A percentile compares a stretch with the other conserved stretches of the same genome.
These are phyloP conservation scores for Aphelocoma coerulescens DNA, from an alignment of 2,113 vertebrate species.

Conservation along the genomic window DNA sequence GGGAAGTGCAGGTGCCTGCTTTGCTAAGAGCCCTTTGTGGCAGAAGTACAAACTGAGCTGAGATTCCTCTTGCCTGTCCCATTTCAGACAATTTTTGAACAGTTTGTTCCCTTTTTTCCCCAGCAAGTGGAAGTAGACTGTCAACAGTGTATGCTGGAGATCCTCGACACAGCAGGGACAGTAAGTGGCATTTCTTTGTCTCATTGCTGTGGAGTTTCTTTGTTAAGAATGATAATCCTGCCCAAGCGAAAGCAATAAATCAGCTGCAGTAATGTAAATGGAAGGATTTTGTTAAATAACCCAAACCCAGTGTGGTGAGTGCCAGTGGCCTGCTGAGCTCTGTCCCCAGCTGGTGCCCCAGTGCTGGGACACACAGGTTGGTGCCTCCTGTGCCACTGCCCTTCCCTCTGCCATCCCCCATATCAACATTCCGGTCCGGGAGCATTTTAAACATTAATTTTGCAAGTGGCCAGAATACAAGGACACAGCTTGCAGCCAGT, in stretches of 20 bases:
- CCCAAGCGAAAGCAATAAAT: background rate
- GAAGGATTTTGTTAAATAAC: background rate
- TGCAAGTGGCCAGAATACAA: background rate
- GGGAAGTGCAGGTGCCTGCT: background rate
- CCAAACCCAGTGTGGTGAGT: background rate
- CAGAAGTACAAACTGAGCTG: background rate
- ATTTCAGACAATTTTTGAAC: background rate
- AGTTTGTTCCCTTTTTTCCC: background rate
- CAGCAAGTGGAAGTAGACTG: conserved; percentile 99
- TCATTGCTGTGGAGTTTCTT: background rate
- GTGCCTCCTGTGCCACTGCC: background rate
- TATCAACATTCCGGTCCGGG: rapidly evolving
- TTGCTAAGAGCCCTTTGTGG: background rate
- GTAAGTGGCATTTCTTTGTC: conserved; percentile 75
- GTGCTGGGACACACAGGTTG: background rate
- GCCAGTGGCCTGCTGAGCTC: background rate
- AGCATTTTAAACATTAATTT: rapidly evolving
- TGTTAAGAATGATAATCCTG: background rate
- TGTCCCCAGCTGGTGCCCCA: background rate
- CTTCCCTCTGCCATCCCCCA: background rate
- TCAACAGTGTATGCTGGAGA: conserved; percentile 99
- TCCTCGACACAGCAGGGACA: conserved; percentile 97
- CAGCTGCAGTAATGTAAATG: background rate
- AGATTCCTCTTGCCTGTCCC: background rate
- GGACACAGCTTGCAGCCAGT: background rate